phyloP scores from a whole-genome alignment of 2,797 vertebrate genomes.

The Diplodus puntazzo region DNA sequence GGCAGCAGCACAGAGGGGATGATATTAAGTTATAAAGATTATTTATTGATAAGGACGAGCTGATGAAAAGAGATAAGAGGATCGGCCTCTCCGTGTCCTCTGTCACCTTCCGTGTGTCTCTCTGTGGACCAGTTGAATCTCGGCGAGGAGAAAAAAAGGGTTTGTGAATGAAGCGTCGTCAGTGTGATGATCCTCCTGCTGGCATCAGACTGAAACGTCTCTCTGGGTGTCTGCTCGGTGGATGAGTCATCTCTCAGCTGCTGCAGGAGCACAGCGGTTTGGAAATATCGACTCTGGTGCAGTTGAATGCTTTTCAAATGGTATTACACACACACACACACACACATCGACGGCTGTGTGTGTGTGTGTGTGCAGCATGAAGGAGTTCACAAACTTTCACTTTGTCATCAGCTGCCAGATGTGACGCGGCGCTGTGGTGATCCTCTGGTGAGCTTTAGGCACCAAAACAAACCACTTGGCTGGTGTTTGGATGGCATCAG shows the following conservation, averaged over 20 bases:
- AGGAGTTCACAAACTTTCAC: too few relatives aligned
- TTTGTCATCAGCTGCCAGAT: too few relatives aligned
- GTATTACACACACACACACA: neutral
- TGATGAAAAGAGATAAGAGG: neutral
- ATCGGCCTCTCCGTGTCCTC: too few relatives aligned
- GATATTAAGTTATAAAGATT: neutral
- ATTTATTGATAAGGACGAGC: constrained; percentile 5
- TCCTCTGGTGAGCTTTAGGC: too few relatives aligned
- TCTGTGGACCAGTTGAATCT: neutral
- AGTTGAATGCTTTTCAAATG: neutral
- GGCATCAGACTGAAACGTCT: neutral
- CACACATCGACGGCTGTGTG: neutral
- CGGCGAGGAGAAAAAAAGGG: neutral
- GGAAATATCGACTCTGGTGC: neutral
- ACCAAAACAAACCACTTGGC: too few relatives aligned
- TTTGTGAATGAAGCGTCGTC: neutral
- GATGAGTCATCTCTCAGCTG: constrained; percentile 9
- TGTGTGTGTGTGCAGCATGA: neutral
- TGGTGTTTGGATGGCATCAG: too few relatives aligned
- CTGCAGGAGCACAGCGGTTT: neutral
- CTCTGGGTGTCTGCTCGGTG: neutral
- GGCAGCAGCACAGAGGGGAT: neutral
- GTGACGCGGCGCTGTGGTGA: too few relatives aligned
- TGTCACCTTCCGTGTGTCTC: too few relatives aligned
- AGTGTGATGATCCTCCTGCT: neutral